Conservation (phyloP, 2,113 vertebrate genomes). For the Megalops atlanticus region DNA sequence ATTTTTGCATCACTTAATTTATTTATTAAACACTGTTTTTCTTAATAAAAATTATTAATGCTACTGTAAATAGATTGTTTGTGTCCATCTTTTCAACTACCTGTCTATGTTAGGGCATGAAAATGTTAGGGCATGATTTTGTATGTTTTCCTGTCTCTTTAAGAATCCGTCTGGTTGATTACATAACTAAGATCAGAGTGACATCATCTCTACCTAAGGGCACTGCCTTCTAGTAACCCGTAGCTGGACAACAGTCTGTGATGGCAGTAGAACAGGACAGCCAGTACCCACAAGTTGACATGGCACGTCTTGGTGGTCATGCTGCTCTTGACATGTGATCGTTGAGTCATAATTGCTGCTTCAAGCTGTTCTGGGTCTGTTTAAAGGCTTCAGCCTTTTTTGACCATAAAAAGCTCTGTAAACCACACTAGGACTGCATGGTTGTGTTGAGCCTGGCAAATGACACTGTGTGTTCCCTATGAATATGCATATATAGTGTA, state of each 20-base stretch:
- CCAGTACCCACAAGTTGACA: neutral
- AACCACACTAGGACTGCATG: neutral
- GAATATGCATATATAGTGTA: neutral
- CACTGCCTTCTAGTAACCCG: neutral
- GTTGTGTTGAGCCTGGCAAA: too few species aligned
- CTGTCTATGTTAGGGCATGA: neutral
- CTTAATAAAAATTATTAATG: conserved; percentile 12
- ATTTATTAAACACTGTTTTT: conserved; percentile 10
- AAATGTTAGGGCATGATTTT: neutral
- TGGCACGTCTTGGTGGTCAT: neutral
- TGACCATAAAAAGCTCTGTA: too few species aligned
- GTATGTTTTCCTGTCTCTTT: too few species aligned
- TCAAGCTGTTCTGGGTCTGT: too few species aligned
- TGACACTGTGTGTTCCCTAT: too few species aligned
- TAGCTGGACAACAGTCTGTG: neutral
- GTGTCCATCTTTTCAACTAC: neutral
- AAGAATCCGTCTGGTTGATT: too few species aligned
- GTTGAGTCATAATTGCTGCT: neutral
- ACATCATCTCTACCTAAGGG: neutral
- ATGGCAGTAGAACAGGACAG: neutral
- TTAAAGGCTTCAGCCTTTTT: too few species aligned
- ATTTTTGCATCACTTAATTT: conserved; percentile 13
- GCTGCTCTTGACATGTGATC: neutral
- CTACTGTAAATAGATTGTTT: neutral
- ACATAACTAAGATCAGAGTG: too few species aligned